Conservation (phyloP, 2,888 invertebrate species). For the Drosophila maculinotata region DNA sequence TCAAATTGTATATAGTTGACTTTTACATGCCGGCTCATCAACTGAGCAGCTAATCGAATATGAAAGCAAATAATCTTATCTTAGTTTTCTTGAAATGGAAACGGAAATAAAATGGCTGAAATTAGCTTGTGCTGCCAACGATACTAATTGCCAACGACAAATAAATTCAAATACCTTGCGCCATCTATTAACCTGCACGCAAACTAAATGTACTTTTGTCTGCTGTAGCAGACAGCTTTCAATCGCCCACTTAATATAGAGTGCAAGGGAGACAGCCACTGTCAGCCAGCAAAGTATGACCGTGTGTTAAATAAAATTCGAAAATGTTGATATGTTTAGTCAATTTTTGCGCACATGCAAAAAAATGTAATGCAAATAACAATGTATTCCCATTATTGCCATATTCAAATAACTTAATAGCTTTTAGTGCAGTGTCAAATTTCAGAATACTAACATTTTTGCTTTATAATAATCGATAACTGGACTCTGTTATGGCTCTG, state of each 20-base stretch:
- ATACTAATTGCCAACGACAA: background rate
- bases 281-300: background rate
- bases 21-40: constrained; percentile 19
- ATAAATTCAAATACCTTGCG: background rate
- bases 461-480: constrained; percentile 1
- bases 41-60: no score
- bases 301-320: background rate
- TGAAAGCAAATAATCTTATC: no score
- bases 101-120: no score
- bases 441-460: no score
- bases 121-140: background rate
- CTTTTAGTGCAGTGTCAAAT: no score
- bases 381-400: no score
- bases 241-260: background rate
- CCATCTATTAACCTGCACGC: constrained; percentile 1
- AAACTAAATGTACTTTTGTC: no score
- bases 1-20: background rate
- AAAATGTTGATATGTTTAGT: no score
- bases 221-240: constrained; percentile 1
- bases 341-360: background rate
- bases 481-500: background rate
- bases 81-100: no score
- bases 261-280: background rate
- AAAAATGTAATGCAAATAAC: no score
- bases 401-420: no score